Base-by-base conservation (phyloP, 2,113 vertebrate species). In the Equus quagga region DNA sequence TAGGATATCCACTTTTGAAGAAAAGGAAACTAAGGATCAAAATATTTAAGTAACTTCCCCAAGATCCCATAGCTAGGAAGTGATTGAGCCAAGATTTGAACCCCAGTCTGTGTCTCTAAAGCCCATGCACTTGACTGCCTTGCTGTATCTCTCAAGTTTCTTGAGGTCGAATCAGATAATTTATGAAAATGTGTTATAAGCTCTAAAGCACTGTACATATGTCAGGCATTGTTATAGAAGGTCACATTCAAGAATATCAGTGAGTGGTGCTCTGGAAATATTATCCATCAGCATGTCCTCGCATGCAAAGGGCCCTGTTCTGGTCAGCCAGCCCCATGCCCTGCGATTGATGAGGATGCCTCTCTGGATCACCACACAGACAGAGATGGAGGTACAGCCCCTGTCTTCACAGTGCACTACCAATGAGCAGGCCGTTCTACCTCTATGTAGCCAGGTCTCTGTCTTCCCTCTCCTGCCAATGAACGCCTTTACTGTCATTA, bases 331-430 rank as follows among this genome's bases (percentile, higher is more conserved):
- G 28, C 41, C 67, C 58, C 33, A 0, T 28, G 28, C 54, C 28
- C 1, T 1, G 21, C 44, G 28, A 44, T 26, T 46, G 46, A 19
- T 2, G 0, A 36, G 3, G 36, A 60, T 0, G 9, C 33, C 10
- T 67, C 31, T 58, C 70, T 5, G 8, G 64, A 88, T 69, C 5
- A 64, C 2, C 5, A 33, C 33, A 58, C 12, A 54, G n/a, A 44
- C 2, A 6, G 7, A 51, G 36, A 12, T 17, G 49, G 36, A 65
- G 18, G 46, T 23, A 44, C 0, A 1, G 81, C 33, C 75, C 10
- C 0, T 54, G 8, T 73, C 60, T 75, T 23, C 41, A 46, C 33
- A 73, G 41, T 18, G 7, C 19, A 18, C 4, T 10, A 5, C 28
- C 60, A 11, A 19, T 28, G 5, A 67, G 51, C 19, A 70, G 36